Evolutionary conservation across 1,140 invertebrate species (phyloP), one percentile per base, ranked within the genome.

Genomic region (Drosophila gunungcola): DNA sequence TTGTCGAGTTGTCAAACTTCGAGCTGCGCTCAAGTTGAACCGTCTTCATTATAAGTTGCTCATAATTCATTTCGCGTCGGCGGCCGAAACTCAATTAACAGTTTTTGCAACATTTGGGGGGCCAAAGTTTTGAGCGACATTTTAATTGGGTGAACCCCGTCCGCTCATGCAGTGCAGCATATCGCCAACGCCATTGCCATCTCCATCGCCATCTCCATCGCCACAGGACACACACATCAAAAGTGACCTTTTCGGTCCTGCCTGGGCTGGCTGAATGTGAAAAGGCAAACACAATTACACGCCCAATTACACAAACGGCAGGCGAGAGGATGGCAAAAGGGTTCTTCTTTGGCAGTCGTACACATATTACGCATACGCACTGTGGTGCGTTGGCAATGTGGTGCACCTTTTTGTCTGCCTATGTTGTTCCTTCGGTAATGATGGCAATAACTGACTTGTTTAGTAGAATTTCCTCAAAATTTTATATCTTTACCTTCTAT

Each of bases 1-100:
- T 94, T 93, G 13, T 93, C 91, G 67, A 95, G 93, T 42, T 58
- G 73, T 38, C 46, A 58, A 76, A 75, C n/a, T 95, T 91, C 63
- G 91, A 88, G 43, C 91, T 90, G 45, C 88, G 88, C 0, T 94
- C 94, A 9, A 95, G 77, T 57, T 81, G 63, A 86, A 64, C 63
- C 43, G 29, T 39, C 42, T 45, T 61, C 73, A 54, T 36, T 52
- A 63, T 49, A 72, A 76, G 25, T 76, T 84, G 46, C 58, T 68
- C 76, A 82, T 79, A 78, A 89, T 83, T 70, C 48, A 73, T 60
- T 69, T 65, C 43, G 45, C 51, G 41, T 73, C 58, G 67, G 61
- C 52, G 63, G 63, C 36, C 63, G 29, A 36, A 84, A 84, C 73
- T 77, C 63, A 83, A 83, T 86, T 86, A 89, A 77, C 75, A 64